These are phyloP conservation scores for Rhagoletis pomonella DNA, from an alignment of 1,140 invertebrate genomes.

Conservation along the genomic window DNA sequence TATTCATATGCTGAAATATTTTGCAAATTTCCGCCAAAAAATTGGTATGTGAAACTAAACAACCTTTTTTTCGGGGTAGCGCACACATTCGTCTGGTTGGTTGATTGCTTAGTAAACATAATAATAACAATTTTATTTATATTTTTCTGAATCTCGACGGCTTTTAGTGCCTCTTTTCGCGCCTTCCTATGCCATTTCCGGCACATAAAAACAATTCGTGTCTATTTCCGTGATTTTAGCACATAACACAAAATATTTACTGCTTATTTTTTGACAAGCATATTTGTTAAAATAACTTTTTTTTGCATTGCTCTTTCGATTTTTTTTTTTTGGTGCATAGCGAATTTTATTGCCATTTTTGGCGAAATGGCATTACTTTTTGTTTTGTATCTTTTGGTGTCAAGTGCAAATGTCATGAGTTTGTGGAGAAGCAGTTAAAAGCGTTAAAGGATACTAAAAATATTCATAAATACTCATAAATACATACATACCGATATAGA, in stretches of 20 bases:
- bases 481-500: too few species aligned
- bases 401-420: background rate
- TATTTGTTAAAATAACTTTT: background rate
- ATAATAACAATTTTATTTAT: background rate
- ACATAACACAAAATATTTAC: slow-evolving; percentile 39
- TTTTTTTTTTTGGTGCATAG: background rate
- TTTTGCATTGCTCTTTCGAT: background rate
- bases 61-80: background rate
- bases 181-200: slow-evolving; percentile 50
- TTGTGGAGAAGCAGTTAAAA: background rate
- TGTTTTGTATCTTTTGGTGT: background rate
- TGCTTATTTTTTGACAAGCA: background rate
- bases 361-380: background rate
- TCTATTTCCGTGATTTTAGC: slow-evolving; percentile 55
- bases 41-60: background rate
- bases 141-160: background rate
- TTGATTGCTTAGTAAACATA: slow-evolving; percentile 14
- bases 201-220: slow-evolving; percentile 54
- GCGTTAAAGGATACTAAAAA: too few species aligned
- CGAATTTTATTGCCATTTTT: background rate
- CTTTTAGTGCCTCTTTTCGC: background rate
- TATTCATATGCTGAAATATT: slow-evolving; percentile 29
- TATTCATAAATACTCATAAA: too few species aligned
- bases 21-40: slow-evolving; percentile 33
- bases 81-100: background rate